Evolutionary conservation across 2,888 invertebrate genomes (phyloP).

Genomic region (Ormyrus labotus): DNA sequence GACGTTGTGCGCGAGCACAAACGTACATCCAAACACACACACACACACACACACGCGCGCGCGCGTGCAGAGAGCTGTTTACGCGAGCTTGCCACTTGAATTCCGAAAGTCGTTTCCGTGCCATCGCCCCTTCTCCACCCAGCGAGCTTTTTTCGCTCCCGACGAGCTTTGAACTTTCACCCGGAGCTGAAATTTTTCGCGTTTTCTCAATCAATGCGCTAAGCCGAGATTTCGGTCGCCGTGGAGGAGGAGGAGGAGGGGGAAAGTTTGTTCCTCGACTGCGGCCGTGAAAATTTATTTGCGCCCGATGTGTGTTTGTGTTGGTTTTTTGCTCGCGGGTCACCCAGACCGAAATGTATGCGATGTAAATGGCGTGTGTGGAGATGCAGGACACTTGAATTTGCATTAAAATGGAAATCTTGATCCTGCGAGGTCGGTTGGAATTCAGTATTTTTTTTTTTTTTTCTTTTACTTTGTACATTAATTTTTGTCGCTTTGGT

Average conservation of each 20-base stretch:
- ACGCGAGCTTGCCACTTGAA: neutral
- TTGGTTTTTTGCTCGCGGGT: neutral
- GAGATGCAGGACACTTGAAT: conserved; percentile 15
- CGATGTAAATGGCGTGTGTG: conserved; percentile 21
- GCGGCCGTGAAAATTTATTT: conserved; percentile 1
- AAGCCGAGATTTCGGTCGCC: no score
- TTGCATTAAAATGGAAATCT: conserved; percentile 38
- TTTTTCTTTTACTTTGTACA: neutral
- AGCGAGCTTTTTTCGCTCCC: no score
- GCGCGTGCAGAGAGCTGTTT: neutral
- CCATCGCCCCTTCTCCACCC: neutral
- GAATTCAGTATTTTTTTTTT: conserved; percentile 1
- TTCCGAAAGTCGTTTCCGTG: conserved; percentile 14
- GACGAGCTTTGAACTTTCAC: no score
- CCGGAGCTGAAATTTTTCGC: no score
- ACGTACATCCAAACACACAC: neutral
- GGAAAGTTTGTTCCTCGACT: no score
- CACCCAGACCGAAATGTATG: neutral
- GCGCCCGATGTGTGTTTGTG: neutral
- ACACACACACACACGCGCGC: neutral
- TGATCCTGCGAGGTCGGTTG: conserved; percentile 7
- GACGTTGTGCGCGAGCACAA: neutral
- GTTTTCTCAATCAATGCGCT: no score
- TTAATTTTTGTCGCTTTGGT: neutral
- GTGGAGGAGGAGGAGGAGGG: no score